Base-by-base conservation (phyloP, 2,797 vertebrate genomes). In the Mormyrops attenuatus region DNA sequence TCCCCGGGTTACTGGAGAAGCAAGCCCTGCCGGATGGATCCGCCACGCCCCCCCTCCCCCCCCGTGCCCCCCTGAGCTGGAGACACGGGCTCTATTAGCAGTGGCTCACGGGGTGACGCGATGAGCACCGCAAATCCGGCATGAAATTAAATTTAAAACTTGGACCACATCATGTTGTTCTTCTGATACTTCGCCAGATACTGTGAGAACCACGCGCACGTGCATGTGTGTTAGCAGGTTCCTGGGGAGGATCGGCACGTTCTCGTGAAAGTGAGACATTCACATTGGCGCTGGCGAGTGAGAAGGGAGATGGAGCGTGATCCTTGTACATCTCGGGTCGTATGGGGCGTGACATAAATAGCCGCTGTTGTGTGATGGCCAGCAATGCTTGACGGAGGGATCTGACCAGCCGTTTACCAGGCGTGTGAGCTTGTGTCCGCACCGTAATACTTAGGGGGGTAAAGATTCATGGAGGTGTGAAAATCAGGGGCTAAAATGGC, bases 131-230 rank as follows among this genome's bases (percentile, higher is more conserved):
- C 93, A 96, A 96, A 96, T 95, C 95, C 95, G 95, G 95, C 95
- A 96, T 96, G 95, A 96, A 96, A 96, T 96, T 95, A 95, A 95
- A 96, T 95, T 94, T 96, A 95, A 90, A 94, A 95, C 95, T 95
- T 95, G 95, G 94, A 95, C 94, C 92, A 93, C 94, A 93, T 93
- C 90, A 91, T 92, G 91, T 90, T 91, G 80, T 91, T 91, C 88
- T 84, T 93, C 92, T 94, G 95, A 96, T 96, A 93, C 90, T 91
- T 93, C 91, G 91, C 92, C 93, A 92, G 95, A 96, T 95, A 96
- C 93, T 91, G 55, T 90, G 89, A 89, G 53, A 0, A 66, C 55
- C 66, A 41, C 88, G 87, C 92, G 57, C 88, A 80, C 20, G 38
- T 57, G 15, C 60, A 89, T 89, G 5, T 60, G 38, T 91, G 60